These are phyloP conservation scores for Stomorhina lunata DNA, from an alignment of 2,888 invertebrate species.

Conservation along the genomic window DNA sequence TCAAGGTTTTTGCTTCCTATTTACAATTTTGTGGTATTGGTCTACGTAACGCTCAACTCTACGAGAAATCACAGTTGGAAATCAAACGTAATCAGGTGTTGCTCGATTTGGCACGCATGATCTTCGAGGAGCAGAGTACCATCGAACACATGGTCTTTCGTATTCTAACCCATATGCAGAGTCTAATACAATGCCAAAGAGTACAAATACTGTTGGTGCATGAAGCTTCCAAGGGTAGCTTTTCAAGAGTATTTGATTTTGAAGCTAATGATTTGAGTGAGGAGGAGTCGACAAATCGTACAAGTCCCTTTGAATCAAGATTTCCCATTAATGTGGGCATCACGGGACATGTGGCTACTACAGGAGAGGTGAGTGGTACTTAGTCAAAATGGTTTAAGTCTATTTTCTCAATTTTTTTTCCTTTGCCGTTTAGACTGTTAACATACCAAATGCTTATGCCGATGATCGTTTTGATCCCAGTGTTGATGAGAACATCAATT, in stretches of 20 bases:
- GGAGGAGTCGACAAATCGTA: conserved; percentile 89
- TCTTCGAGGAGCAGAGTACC: conserved; percentile 97
- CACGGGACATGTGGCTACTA: conserved; percentile 96
- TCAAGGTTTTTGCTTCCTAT: conserved; percentile 91
- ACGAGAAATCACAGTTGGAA: conserved; percentile 96
- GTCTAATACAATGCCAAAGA: conserved; percentile 95
- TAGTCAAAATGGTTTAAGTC: not conserved
- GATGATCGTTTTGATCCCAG: conserved; percentile 93
- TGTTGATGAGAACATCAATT: conserved; percentile 90
- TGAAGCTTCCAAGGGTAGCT: conserved; percentile 94
- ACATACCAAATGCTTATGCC: conserved; percentile 93
- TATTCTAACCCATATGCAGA: conserved; percentile 96
- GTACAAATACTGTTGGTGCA: conserved; percentile 96
- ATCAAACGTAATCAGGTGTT: conserved; percentile 97
- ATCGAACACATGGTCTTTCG: conserved; percentile 96
- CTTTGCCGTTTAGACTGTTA: conserved; percentile 86
- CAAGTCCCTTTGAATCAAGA: conserved; percentile 93
- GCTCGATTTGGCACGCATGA: conserved; percentile 96
- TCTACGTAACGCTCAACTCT: conserved; percentile 96
- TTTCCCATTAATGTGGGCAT: conserved; percentile 98
- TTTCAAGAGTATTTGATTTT: conserved; percentile 96
- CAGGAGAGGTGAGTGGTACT: conserved; percentile 92
- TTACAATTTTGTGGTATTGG: conserved; percentile 98
- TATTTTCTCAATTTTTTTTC: not conserved
- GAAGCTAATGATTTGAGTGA: conserved; percentile 93